Evolutionary conservation across 2,113 vertebrate species (phyloP).

Genomic region (Myiozetetes cayanensis): DNA sequence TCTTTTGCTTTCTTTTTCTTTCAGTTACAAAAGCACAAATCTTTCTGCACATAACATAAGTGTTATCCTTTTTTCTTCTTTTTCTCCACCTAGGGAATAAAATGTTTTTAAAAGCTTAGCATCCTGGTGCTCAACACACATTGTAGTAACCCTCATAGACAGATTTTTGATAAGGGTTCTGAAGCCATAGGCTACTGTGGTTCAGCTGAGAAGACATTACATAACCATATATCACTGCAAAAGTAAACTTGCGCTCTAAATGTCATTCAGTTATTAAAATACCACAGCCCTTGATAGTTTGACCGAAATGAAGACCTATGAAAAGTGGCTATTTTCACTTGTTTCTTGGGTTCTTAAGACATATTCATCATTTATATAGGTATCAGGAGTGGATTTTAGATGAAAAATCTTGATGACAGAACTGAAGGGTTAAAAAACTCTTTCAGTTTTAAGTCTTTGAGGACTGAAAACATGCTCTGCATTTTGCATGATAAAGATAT

Average conservation of each 20-base stretch:
- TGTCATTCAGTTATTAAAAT: slow-evolving; percentile 51
- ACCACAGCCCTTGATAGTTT: neutral
- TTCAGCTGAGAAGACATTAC: neutral
- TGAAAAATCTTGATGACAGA: neutral
- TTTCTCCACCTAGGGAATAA: neutral
- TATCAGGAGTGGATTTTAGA: neutral
- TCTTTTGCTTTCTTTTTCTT: neutral
- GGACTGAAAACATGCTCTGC: neutral
- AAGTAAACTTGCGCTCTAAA: slow-evolving; percentile 13
- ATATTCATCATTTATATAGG: neutral
- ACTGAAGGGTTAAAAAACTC: neutral
- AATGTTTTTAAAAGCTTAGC: neutral
- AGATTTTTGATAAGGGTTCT: slow-evolving; percentile 5
- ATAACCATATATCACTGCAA: neutral
- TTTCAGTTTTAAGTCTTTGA: neutral
- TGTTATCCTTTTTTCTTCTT: neutral
- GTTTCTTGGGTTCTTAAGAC: neutral
- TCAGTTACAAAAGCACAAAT: neutral
- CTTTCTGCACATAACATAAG: neutral
- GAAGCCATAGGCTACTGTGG: neutral
- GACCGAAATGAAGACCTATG: slow-evolving; percentile 13
- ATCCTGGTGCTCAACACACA: neutral
- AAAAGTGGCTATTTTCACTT: neutral
- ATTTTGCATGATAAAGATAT: neutral
- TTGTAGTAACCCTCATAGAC: neutral